These are phyloP conservation scores for Aeoliscus strigatus DNA, from an alignment of 2,797 vertebrate species.

Conservation along the genomic window DNA sequence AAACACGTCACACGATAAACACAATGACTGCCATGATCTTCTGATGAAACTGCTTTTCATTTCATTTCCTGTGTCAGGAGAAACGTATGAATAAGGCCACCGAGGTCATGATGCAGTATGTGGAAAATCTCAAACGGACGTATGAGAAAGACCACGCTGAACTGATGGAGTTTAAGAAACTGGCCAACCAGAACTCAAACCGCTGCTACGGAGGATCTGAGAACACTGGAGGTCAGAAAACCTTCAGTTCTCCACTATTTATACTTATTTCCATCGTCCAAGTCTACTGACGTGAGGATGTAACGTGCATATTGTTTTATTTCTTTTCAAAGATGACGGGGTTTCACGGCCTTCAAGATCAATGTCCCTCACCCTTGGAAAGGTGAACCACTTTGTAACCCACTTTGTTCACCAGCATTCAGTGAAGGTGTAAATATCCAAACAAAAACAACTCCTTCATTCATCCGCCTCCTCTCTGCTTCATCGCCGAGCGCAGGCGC, in stretches of 20 bases:
- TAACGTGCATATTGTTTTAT: conserved; percentile 2
- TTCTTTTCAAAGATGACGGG: conserved; percentile 83
- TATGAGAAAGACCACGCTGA: conserved; percentile 92
- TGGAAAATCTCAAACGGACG: conserved; percentile 93
- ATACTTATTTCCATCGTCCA: not conserved
- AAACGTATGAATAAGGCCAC: conserved; percentile 90
- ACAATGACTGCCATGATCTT: too few relatives aligned
- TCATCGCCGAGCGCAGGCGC: conserved; percentile 70
- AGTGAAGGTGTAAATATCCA: not conserved
- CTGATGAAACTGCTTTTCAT: too few relatives aligned
- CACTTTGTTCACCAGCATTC: not conserved
- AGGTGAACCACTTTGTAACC: conserved; percentile 68
- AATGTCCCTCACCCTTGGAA: conserved; percentile 95
- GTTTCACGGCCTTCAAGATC: conserved; percentile 87
- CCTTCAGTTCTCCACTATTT: not conserved
- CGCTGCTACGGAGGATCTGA: conserved; percentile 85
- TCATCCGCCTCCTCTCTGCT: conserved; percentile 21
- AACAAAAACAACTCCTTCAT: not conserved
- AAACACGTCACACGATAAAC: too few relatives aligned
- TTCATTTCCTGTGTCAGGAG: too few relatives aligned
- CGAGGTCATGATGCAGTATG: conserved; percentile 97
- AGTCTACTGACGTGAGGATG: not conserved
- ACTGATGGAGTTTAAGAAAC: conserved; percentile 93
- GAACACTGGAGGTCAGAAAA: conserved; percentile 74
- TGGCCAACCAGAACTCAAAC: conserved; percentile 96